Evolutionary conservation across 2,797 vertebrate species (phyloP).

Genomic region (Garrulus glandarius): DNA sequence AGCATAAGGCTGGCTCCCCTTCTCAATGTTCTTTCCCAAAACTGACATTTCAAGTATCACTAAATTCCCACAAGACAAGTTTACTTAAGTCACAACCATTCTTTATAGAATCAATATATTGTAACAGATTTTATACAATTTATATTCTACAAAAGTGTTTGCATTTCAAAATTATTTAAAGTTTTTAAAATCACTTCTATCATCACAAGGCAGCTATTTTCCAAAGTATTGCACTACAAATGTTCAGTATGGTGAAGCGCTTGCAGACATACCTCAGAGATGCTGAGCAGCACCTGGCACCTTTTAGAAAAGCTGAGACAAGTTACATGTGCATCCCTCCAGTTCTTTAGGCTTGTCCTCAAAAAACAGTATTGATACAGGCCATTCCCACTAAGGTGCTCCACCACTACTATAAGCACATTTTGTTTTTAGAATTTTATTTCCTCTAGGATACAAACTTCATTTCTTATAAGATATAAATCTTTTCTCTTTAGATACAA

Average conservation of each 20-base stretch:
- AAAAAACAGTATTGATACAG: not conserved
- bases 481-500: not conserved
- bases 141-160: not conserved
- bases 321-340: not conserved
- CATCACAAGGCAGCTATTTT: not conserved
- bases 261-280: not conserved
- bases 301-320: not conserved
- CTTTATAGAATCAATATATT: not conserved
- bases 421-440: not conserved
- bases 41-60: not conserved
- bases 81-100: not conserved
- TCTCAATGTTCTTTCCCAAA: not conserved
- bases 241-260: not conserved
- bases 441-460: not conserved
- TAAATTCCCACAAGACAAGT: not conserved
- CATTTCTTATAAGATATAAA: not conserved
- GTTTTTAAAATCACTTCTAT: not conserved
- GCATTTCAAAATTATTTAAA: not conserved
- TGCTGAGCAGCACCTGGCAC: not conserved
- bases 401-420: not conserved
- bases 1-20: not conserved
- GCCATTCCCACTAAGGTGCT: not conserved
- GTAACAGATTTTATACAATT: not conserved
- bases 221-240: not conserved
- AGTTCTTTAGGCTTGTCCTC: not conserved